These are phyloP conservation scores for Ceyx erithaca DNA, from an alignment of 2,797 vertebrate species.

Conservation along the genomic window DNA sequence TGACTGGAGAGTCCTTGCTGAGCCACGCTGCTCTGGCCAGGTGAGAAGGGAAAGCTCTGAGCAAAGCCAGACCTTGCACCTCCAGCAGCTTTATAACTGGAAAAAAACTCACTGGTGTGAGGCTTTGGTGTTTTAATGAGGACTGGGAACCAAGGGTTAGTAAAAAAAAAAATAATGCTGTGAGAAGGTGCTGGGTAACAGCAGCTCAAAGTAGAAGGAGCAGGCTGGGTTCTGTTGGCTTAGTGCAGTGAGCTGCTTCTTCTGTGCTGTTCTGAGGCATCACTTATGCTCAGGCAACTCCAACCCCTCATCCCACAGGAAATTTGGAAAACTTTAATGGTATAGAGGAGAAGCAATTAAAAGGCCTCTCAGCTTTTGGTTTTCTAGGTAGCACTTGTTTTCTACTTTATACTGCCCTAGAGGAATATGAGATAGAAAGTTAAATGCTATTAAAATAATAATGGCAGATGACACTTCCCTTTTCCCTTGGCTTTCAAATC, in stretches of 20 bases:
- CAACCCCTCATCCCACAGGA: background rate
- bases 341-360: background rate
- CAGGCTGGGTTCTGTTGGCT: background rate
- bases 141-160: background rate
- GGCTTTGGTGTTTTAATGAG: background rate
- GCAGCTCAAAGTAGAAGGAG: background rate
- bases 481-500: background rate
- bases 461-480: background rate
- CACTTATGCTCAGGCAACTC: background rate
- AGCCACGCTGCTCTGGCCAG: background rate
- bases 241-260: background rate
- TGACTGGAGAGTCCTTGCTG: accelerated
- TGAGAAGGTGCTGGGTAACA: background rate
- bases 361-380: background rate
- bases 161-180: background rate
- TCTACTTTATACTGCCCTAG: background rate
- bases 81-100: background rate
- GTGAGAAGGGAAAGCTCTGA: background rate
- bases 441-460: background rate
- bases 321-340: background rate
- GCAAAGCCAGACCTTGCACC: background rate
- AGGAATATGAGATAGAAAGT: background rate
- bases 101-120: background rate
- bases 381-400: background rate
- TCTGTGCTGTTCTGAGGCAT: background rate